These are phyloP conservation scores for Drosophila colorata DNA, from an alignment of 2,888 invertebrate genomes.

Conservation along the genomic window DNA sequence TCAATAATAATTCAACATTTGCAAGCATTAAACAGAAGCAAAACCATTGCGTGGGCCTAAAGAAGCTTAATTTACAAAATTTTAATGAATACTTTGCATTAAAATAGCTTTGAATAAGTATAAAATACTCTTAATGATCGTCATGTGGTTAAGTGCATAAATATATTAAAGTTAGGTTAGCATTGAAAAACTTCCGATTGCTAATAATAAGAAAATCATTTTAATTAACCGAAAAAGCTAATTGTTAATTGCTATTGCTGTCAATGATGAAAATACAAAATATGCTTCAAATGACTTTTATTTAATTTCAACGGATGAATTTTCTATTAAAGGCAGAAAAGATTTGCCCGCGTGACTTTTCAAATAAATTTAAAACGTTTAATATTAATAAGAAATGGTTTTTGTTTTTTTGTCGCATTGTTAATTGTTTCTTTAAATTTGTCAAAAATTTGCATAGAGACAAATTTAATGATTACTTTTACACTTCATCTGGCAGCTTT, in stretches of 20 bases:
- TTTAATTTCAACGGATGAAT: not conserved
- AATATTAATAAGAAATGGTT: no score
- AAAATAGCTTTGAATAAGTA: not conserved
- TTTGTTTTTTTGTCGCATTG: no score
- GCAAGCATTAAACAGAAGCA: not conserved
- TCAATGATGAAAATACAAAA: not conserved
- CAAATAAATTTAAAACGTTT: not conserved
- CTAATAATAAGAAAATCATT: not conserved
- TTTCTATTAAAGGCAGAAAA: not conserved
- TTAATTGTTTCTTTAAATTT: no score
- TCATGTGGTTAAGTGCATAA: conserved; percentile 11
- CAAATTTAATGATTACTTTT: no score
- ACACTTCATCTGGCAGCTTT: no score
- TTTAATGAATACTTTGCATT: not conserved
- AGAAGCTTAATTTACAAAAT: conserved; percentile 13
- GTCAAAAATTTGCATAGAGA: no score
- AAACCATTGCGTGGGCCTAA: not conserved
- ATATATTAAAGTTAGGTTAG: no score
- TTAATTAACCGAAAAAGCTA: conserved; percentile 10
- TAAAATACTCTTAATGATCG: conserved; percentile 11
- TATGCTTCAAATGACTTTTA: not conserved
- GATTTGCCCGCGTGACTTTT: no score
- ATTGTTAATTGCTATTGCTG: not conserved
- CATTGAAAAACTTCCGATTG: not conserved
- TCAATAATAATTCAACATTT: no score